A percentile compares a stretch with the other conserved stretches of the same genome.
Conservation (phyloP, 2,888 invertebrate genomes). For the Tetranychus piercei region DNA sequence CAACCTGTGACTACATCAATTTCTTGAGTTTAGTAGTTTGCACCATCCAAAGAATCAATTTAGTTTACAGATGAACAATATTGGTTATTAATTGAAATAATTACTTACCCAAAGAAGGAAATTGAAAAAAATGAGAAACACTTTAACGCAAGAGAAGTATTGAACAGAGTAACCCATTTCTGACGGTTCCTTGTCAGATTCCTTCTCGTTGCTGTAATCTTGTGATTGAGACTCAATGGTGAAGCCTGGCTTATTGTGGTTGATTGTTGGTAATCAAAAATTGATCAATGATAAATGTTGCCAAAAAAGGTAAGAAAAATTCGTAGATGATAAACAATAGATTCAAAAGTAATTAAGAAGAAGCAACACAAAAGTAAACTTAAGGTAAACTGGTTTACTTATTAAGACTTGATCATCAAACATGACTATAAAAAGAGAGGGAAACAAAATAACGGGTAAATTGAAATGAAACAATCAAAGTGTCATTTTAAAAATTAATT, state of each 20-base stretch:
- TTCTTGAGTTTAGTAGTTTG: neutral
- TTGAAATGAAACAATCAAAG: too few species aligned
- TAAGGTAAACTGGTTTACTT: too few species aligned
- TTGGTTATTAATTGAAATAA: neutral
- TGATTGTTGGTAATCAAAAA: too few species aligned
- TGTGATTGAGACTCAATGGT: neutral
- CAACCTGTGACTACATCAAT: neutral
- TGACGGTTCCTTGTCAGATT: neutral
- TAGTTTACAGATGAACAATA: neutral
- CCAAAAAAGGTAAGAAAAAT: too few species aligned
- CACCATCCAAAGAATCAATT: neutral
- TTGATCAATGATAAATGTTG: too few species aligned
- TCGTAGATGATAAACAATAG: too few species aligned
- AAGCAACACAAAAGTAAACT: too few species aligned
- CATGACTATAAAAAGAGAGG: too few species aligned
- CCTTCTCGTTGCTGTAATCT: conserved; percentile 1
- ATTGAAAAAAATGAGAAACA: conserved; percentile 9
- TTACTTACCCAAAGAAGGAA: conserved; percentile 9
- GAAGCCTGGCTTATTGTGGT: neutral
- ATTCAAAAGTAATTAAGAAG: too few species aligned
- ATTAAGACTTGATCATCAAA: too few species aligned
- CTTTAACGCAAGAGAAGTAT: conserved; percentile 11
- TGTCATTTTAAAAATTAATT: too few species aligned
- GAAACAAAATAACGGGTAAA: too few species aligned
- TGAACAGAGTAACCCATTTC: conserved; percentile 15